phyloP scores from a whole-genome alignment of 1,140 invertebrate species.

The Drosophila bipectinata region DNA sequence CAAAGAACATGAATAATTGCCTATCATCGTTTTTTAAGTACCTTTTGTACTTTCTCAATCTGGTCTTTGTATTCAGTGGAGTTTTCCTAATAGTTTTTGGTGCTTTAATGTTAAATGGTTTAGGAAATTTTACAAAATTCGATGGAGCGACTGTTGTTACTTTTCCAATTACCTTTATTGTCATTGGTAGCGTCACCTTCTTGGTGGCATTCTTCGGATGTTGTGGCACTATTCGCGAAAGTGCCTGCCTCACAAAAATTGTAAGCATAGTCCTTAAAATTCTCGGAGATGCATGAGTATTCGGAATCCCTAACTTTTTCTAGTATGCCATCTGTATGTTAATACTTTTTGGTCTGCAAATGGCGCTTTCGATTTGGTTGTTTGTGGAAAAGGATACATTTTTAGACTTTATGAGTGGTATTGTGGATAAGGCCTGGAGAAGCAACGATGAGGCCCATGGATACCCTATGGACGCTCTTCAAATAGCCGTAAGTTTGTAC shows the following conservation, averaged over 20 bases:
- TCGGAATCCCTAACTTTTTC: background rate
- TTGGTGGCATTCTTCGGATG: conserved; percentile 92
- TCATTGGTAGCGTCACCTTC: conserved; percentile 89
- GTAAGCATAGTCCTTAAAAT: conserved; percentile 84
- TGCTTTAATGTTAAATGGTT: conserved; percentile 85
- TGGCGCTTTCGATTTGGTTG: conserved; percentile 86
- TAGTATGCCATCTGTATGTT: conserved; percentile 88
- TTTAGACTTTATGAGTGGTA: conserved; percentile 80
- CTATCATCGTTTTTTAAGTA: conserved; percentile 56
- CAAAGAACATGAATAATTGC: conserved; percentile 1
- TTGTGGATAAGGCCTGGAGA: conserved; percentile 77
- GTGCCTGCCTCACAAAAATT: conserved; percentile 90
- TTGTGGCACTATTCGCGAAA: conserved; percentile 92
- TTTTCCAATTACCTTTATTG: conserved; percentile 87
- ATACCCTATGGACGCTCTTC: conserved; percentile 61
- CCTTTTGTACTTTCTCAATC: conserved; percentile 73
- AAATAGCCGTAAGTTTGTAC: conserved; percentile 55
- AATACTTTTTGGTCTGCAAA: conserved; percentile 87
- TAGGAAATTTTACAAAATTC: conserved; percentile 84
- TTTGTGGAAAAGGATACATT: conserved; percentile 85
- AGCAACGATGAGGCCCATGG: conserved; percentile 45
- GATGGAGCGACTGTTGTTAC: conserved; percentile 84
- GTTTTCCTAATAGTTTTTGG: conserved; percentile 87
- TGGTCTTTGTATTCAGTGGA: conserved; percentile 85
- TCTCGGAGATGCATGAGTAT: background rate